Evolutionary conservation across 2,888 invertebrate species (phyloP), one percentile per base, ranked within the genome.

Genomic region (Xestoiulus laeticollis): DNA sequence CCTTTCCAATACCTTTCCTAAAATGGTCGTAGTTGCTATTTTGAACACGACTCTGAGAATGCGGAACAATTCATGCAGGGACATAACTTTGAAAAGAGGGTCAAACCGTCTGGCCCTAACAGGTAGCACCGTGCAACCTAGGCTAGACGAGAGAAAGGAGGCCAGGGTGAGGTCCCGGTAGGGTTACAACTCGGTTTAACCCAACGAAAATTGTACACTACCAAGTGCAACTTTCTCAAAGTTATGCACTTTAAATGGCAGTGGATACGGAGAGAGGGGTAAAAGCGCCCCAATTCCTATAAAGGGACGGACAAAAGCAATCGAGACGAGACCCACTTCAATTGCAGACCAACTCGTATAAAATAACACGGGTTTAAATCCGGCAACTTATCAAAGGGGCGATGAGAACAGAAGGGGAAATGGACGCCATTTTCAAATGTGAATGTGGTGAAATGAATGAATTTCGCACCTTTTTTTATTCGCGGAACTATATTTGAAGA

Each of bases 41-140:
- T 68, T 68, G 68, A 10, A n/a, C 68, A 68, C 5, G 22, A 22
- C 68, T 26, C 68, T 26, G 26, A 68, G 68, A 68, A 68, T 68
- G 68, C 68, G 68, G 68, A 68, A 68, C 68, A 68, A 68, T 68
- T 6, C 26, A 10, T 26, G 68, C 26, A 12, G 68, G 26, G 26
- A 10, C 26, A 26, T 26, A 26, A 26, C 26, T 68, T 68, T 68
- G 68, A 26, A 68, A 68, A 68, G 68, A 26, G 68, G 68, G 68
- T 26, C 26, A 26, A 68, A 68, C 12, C 68, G 68, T 68, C 68
- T 68, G 68, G 68, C 26, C 68, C 68, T 26, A 68, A 68, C 68
- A 68, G 68, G 68, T 68, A 68, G 68, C 26, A 68, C 68, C 68
- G 26, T 68, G 68, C 26, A 68, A n/a, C 68, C 59, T 59, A 68